Evolutionary conservation across 2,797 vertebrate genomes (phyloP).

Genomic region (Danio tinwini): DNA sequence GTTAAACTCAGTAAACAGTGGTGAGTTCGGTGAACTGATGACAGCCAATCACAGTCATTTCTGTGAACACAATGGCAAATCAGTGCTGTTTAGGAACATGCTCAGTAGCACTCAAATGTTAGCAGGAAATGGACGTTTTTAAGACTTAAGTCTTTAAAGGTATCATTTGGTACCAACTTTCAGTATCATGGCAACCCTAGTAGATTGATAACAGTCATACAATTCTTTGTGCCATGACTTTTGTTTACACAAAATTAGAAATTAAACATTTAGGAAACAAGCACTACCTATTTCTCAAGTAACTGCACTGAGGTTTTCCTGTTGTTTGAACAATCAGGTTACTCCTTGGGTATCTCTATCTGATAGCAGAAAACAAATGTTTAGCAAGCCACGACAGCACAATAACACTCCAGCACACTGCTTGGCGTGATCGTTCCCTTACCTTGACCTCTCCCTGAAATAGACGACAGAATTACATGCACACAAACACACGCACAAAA

Average conservation of each 20-base stretch:
- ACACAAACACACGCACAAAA: constrained; percentile 54
- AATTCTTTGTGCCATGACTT: not conserved
- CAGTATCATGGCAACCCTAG: too few relatives aligned
- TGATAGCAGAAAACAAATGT: constrained; percentile 73
- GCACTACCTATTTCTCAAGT: constrained; percentile 25
- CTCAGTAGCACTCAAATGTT: too few relatives aligned
- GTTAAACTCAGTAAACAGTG: too few relatives aligned
- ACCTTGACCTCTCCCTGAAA: constrained; percentile 66
- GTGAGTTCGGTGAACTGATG: too few relatives aligned
- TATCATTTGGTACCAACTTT: too few relatives aligned
- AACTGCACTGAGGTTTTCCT: constrained; percentile 51
- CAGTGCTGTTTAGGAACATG: too few relatives aligned
- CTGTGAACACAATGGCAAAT: too few relatives aligned
- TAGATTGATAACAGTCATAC: not conserved
- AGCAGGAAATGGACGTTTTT: too few relatives aligned
- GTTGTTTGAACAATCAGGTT: constrained; percentile 64
- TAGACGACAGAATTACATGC: constrained; percentile 50
- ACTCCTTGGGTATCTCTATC: constrained; percentile 58
- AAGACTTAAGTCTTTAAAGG: too few relatives aligned
- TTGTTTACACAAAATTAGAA: not conserved
- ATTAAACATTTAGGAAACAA: not conserved
- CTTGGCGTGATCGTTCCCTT: constrained; percentile 50
- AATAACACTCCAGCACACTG: constrained; percentile 55
- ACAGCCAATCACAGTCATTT: too few relatives aligned
- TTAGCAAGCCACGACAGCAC: constrained; percentile 69